Evolutionary conservation across 2,797 vertebrate species (phyloP), one percentile per base, ranked within the genome.

Genomic region (Novumbra hubbsi): DNA sequence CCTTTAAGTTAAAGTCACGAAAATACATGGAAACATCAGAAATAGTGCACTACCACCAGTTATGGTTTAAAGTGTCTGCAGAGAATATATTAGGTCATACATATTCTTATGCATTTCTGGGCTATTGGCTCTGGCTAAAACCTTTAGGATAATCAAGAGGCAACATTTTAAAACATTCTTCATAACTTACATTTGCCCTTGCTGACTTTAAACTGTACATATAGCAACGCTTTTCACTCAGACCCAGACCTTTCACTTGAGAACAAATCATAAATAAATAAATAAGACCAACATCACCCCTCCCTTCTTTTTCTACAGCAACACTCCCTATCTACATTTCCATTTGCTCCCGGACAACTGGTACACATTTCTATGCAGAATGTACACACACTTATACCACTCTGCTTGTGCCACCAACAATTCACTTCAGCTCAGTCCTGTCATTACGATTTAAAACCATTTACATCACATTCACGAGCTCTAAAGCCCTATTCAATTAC

Each of bases 261-360:
- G 70, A 67, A 72, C 70, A 67, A 48, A 72, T 87, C 88, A 92
- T 92, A 93, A 93, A 93, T 91, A 93, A 92, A 92, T 92, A 91
- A 92, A 91, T 91, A 90, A 88, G 68, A 81, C 84, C 86, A 86
- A 75, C 81, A 78, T 57, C 73, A 76, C n/a, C 52, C 7, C 74
- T 77, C 17, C 73, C 63, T 55, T 85, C 74, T 76, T 81, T 7
- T 66, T 74, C 65, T 79, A 72, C 72, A 5, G 52, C 27, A 5
- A 48, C 71, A 57, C 41, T 38, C 4, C 34, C 34, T 74, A 55
- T 3, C 74, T 34, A 73, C 27, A 68, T 45, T 70, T 62, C 27
- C 76, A 34, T 32, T 60, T 80, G n/a, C 52, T 28, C 14, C 60
- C 15, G 60, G 12, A 63, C 60, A 77, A 78, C 82, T 80, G 80